Base-by-base conservation (phyloP, 2,113 vertebrate species). In the Accipiter virgatus region DNA sequence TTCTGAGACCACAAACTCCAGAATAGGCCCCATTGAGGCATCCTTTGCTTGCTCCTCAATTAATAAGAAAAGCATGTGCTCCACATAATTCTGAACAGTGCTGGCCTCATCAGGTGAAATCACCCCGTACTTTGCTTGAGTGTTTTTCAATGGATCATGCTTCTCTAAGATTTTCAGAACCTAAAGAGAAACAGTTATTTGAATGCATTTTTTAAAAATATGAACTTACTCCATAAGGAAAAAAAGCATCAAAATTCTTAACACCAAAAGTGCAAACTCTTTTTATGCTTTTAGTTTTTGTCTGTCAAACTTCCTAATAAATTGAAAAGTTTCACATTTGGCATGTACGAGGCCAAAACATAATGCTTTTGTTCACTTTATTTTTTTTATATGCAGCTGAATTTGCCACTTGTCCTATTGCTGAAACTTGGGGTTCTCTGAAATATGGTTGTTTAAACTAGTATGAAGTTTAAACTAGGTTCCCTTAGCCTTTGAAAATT, bases 31-130 rank as follows among this genome's bases (percentile, higher is more conserved):
- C 99, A 99, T 99, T 2, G 99, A 99, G 7, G 96, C 98, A 97
- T 98, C 98, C 22, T 99, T 99, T 78, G 98, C 97, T 68, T 98
- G 98, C 84, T 99, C 99, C 93, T 99, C 99, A 86, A 99, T 99
- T 55, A 99, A 92, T 91, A 99, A 97, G 89, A 99, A 99, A 21
- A 99, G 98, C 99, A 99, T 99, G 97, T 99, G 99, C 68, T 99
- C 99, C 77, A 99, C 99, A 3, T 99, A 99, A 97, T 99, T 99
- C 97, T 99, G 99, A 90, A 99, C 99, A 2, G 99, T 99, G 27
- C 97, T 99, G 61, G 99, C 99, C 97, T 99, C 99, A 38, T 99
- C 99, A 13, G 98, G 96, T 22, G 99, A 99, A 93, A 99, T 95
- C 38, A 98, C 72, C 19, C 98, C 98, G 1, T 99, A 98, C 84